Evolutionary conservation across 2,797 vertebrate genomes (phyloP).

Genomic region (Mionectes olivaceus): DNA sequence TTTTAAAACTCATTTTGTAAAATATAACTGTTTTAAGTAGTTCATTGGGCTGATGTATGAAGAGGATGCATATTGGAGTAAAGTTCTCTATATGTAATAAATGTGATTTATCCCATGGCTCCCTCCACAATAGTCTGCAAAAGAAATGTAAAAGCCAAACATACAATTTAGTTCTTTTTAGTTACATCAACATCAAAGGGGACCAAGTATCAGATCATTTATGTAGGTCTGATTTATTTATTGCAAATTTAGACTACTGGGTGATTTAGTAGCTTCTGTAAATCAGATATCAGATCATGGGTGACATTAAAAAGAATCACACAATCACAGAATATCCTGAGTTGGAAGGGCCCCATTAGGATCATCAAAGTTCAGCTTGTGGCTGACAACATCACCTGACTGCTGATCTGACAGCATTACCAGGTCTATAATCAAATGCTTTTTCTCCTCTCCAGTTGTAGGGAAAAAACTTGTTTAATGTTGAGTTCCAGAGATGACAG

Average conservation of each 20-base stretch:
- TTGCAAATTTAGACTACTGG: background rate
- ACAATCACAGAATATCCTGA: background rate
- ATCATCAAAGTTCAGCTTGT: background rate
- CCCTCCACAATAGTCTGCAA: background rate
- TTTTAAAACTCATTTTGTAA: background rate
- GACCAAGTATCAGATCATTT: background rate
- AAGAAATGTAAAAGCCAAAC: background rate
- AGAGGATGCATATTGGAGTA: background rate
- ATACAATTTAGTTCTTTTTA: background rate
- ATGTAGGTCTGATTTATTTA: background rate
- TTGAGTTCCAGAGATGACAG: background rate
- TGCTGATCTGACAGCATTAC: background rate
- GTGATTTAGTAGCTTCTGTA: background rate
- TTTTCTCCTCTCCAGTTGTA: background rate
- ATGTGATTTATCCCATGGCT: background rate
- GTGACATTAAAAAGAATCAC: background rate
- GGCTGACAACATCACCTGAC: background rate
- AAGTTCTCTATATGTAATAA: background rate
- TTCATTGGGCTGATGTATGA: background rate
- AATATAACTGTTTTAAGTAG: background rate
- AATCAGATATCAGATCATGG: background rate
- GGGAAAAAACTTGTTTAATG: background rate
- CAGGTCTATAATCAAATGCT: background rate
- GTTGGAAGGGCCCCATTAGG: background rate
- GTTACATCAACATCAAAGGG: background rate